These are phyloP conservation scores for Aleiodes testaceus DNA, from an alignment of 2,888 invertebrate genomes.

Conservation along the genomic window DNA sequence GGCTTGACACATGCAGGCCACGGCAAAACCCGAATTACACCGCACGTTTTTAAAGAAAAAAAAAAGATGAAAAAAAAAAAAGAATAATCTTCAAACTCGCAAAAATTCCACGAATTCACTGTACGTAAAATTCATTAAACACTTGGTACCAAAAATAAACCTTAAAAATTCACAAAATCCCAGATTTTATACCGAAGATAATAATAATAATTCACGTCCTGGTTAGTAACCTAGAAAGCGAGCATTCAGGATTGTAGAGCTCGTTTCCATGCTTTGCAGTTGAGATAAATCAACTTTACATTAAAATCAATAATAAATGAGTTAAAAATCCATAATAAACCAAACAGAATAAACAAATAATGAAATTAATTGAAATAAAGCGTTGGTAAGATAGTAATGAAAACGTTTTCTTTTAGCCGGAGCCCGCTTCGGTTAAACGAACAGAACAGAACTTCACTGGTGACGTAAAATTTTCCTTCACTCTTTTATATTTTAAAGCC, in stretches of 20 bases:
- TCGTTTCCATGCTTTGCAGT: slow-evolving; percentile 47
- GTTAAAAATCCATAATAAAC: not conserved
- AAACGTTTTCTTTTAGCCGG: slow-evolving; percentile 7
- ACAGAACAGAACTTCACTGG: slow-evolving; percentile 22
- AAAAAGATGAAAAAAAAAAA: slow-evolving; percentile 25
- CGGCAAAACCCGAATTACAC: not conserved
- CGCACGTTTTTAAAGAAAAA: slow-evolving; percentile 11
- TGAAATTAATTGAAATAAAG: not conserved
- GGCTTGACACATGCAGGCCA: slow-evolving; percentile 38
- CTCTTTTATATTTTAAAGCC: not conserved
- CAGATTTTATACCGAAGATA: slow-evolving; percentile 39
- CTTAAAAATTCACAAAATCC: slow-evolving; percentile 38
- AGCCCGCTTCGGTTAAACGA: slow-evolving; percentile 5
- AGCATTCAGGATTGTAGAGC: slow-evolving; percentile 63
- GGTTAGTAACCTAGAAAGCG: slow-evolving; percentile 70
- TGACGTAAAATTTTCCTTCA: slow-evolving; percentile 2
- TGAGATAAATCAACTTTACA: not conserved
- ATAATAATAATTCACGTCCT: slow-evolving; percentile 49
- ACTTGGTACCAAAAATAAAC: slow-evolving; percentile 28
- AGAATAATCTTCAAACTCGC: slow-evolving; percentile 24
- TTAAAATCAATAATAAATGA: not conserved
- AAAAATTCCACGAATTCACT: slow-evolving; percentile 11
- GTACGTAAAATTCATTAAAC: slow-evolving; percentile 32
- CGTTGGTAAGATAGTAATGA: not conserved
- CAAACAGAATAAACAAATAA: not conserved